Evolutionary conservation across 2,797 vertebrate genomes (phyloP).

Genomic region (Setipinna tenuifilis): DNA sequence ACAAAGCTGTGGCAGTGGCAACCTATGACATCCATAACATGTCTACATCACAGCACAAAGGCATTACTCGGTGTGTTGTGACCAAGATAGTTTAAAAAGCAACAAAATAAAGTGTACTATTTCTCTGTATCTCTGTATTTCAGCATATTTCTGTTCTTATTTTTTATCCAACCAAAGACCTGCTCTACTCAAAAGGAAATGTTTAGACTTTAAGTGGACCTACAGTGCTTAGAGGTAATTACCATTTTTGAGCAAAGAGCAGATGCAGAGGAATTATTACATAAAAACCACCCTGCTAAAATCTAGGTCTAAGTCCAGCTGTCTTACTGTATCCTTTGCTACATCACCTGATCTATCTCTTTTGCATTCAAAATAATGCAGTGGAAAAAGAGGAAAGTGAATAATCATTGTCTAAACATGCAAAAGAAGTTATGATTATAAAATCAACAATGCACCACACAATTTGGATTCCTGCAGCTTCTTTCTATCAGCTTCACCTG

Average conservation of each 20-base stretch:
- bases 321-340: not conserved
- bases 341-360: not conserved
- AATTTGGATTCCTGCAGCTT: not conserved
- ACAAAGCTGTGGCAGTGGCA: not conserved
- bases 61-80: not conserved
- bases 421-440: not conserved
- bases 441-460: not conserved
- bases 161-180: not conserved
- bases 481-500: not conserved
- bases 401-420: not conserved
- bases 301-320: not conserved
- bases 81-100: not conserved
- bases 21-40: not conserved
- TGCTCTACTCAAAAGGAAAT: not conserved
- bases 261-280: not conserved
- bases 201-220: not conserved
- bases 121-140: not conserved
- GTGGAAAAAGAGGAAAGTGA: not conserved
- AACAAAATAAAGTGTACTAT: not conserved
- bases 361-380: not conserved
- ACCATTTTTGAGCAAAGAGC: not conserved
- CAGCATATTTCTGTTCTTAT: too few relatives aligned
- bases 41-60: not conserved
- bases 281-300: not conserved
- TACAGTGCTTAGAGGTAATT: not conserved